Conservation (phyloP, 2,113 vertebrate genomes). For the Neotragus pygmaeus region DNA sequence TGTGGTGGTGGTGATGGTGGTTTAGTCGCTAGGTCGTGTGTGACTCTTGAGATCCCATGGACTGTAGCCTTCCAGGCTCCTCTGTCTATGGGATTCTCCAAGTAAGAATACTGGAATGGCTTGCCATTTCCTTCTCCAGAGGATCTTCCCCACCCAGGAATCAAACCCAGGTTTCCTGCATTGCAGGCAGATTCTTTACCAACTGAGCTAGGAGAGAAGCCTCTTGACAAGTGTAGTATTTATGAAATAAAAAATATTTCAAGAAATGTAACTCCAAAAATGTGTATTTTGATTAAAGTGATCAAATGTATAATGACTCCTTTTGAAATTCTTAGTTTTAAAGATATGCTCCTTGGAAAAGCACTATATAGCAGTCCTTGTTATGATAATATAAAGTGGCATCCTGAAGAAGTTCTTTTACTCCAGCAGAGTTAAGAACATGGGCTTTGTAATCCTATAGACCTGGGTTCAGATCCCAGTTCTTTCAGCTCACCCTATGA, state of each 20-base stretch:
- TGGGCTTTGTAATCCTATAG: slow-evolving; percentile 23
- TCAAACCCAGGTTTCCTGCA: not conserved
- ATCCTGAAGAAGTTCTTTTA: slow-evolving; percentile 26
- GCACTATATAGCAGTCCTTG: not conserved
- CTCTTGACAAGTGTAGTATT: not conserved
- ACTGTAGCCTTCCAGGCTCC: not conserved
- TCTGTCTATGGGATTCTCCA: not conserved
- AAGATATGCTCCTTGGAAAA: slow-evolving; percentile 3
- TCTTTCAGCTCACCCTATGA: not conserved
- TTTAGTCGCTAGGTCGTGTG: not conserved
- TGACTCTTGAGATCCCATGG: not conserved
- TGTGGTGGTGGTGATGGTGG: not conserved
- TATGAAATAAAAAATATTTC: not conserved
- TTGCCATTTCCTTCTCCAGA: not conserved
- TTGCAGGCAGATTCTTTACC: not conserved
- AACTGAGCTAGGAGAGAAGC: not conserved
- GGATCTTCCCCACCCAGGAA: not conserved
- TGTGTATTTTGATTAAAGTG: not conserved
- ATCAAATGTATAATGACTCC: not conserved
- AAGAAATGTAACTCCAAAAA: not conserved
- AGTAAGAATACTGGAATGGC: not conserved
- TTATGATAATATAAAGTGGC: not conserved
- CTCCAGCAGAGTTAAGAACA: slow-evolving; percentile 32
- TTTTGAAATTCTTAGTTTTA: not conserved
- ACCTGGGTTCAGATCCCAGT: slow-evolving; percentile 15